Evolutionary conservation across 2,888 invertebrate species (phyloP), one percentile per base, ranked within the genome.

Genomic region (Hoplodrina blanda): DNA sequence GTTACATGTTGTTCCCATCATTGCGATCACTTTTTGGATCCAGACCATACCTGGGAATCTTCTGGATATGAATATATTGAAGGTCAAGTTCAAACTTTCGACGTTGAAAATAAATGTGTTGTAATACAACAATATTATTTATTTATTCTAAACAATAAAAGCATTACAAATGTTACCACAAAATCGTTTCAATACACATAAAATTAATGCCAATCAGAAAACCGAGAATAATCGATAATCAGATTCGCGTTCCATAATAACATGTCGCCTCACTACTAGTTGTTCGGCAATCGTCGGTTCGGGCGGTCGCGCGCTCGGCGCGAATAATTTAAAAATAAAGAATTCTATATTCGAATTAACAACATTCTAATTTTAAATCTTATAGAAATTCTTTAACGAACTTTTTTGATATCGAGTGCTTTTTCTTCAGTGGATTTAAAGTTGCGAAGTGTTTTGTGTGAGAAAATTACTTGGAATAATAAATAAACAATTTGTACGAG

Each of bases 241-340:
- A 62, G 83, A 75, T 75, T 80, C 83, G 69, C 70, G 69, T 70
- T 44, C 60, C 57, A 61, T 64, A 66, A 66, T 63, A 66, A 66
- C 79, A 68, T 82, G 84, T 86, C 91, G 80, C 93, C 85, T 88
- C 93, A 88, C 94, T 93, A 92, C 80, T 91, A 94, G 94, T 94
- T 84, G 81, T 78, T 85, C 90, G 89, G 88, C 78, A 80, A 87
- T 78, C 90, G 87, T 89, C 89, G 88, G 76, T 73, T 81, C 65
- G 84, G 82, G 76, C 91, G 91, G 92, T 86, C 93, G 93, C 90
- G 91, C 88, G 84, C 79, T 74, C 83, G 85, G 87, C 87, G 83
- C 80, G 77, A 81, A 76, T 67, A 65, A 73, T 75, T 63, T 53
- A 55, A 75, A 74, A 76, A 59, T 50, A 70, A 71, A 70, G 62